Conservation (phyloP, 2,888 invertebrate genomes). For the Cantharis rustica region DNA sequence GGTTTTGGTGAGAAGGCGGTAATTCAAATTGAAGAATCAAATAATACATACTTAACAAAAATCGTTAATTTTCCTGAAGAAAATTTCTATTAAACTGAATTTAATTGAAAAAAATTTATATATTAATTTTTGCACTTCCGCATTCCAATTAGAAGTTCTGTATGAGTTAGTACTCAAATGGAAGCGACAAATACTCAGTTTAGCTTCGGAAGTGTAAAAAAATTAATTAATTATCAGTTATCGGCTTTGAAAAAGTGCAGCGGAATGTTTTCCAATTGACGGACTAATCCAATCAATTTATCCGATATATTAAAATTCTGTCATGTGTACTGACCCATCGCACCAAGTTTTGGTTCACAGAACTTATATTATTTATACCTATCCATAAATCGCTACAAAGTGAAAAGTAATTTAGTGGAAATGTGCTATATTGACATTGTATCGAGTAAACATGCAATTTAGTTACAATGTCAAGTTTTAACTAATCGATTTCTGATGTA, state of each 20-base stretch:
- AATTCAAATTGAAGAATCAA: too few relatives aligned
- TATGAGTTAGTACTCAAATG: too few relatives aligned
- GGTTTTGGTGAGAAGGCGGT: too few relatives aligned
- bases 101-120: too few relatives aligned
- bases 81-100: too few relatives aligned
- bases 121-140: too few relatives aligned
- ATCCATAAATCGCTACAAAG: not conserved
- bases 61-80: too few relatives aligned
- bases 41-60: too few relatives aligned
- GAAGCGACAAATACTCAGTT: too few relatives aligned
- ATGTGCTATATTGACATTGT: not conserved
- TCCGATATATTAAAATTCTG: not conserved
- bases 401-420: not conserved
- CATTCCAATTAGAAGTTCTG: too few relatives aligned
- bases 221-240: not conserved
- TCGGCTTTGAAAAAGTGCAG: not conserved
- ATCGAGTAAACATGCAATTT: not conserved
- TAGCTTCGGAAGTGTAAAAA: not conserved
- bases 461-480: not conserved
- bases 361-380: not conserved
- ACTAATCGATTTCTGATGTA: not conserved
- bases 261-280: not conserved
- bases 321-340: not conserved
- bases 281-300: not conserved
- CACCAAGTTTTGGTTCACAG: not conserved